These are phyloP conservation scores for Neelides sp. DNA, from an alignment of 1,140 invertebrate species.

Conservation along the genomic window DNA sequence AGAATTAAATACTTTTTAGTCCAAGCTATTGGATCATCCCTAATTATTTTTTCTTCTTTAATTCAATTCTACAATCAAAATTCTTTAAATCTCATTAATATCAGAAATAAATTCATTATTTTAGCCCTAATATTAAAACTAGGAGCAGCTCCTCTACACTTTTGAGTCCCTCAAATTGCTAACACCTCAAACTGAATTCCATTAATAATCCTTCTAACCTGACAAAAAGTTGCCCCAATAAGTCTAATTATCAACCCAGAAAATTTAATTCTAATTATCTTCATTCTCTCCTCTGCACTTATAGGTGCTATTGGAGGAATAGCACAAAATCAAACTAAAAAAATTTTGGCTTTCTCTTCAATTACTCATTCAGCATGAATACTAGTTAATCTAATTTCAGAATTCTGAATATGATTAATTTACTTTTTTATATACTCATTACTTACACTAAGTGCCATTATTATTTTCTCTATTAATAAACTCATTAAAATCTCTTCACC, in stretches of 20 bases:
- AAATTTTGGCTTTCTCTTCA: conserved; percentile 25
- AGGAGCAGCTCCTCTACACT: conserved; percentile 20
- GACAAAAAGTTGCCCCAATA: conserved; percentile 27
- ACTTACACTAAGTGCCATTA: conserved; percentile 6
- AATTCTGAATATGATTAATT: conserved; percentile 1
- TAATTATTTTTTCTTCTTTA: conserved; percentile 17
- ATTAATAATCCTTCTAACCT: conserved; percentile 19
- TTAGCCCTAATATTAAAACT: conserved; percentile 13
- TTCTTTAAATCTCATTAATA: not conserved
- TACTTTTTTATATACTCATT: conserved; percentile 22
- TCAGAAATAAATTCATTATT: conserved; percentile 5
- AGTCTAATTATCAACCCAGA: conserved; percentile 8
- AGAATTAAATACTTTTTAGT: conserved; percentile 26
- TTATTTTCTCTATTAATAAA: conserved; percentile 13
- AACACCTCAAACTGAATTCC: not conserved
- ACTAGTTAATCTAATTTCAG: conserved; percentile 5
- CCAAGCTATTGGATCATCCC: conserved; percentile 21
- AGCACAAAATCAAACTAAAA: conserved; percentile 23
- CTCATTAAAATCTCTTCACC: conserved; percentile 7
- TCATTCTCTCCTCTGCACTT: conserved; percentile 9
- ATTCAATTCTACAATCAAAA: not conserved
- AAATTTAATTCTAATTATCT: conserved; percentile 2
- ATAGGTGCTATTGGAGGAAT: conserved; percentile 19
- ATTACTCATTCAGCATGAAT: conserved; percentile 24
- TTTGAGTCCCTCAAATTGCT: conserved; percentile 25